Evolutionary conservation across 2,113 vertebrate species (phyloP), one percentile per base, ranked within the genome.

Genomic region (Paraplagusia blochii): DNA sequence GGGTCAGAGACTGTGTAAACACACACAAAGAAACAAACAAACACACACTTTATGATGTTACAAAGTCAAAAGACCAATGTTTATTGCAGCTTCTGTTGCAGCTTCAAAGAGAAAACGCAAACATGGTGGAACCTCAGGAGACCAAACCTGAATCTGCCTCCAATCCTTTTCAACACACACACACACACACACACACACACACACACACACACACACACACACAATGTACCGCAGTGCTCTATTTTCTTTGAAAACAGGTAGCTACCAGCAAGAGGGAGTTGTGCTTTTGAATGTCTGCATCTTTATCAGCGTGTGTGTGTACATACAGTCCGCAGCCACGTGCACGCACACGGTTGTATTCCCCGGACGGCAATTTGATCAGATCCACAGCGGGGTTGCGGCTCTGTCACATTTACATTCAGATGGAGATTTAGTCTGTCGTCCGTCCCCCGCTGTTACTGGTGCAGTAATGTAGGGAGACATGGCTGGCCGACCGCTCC

Each of bases 381-480:
- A 80, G 69, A 87, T 70, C 77, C 81, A 66, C 1, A 70, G 88
- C 33, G 44, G 90, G 64, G 91, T 94, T 7, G 89, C 94, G 45
- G 19, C 69, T 94, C 79, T 93, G 92, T 86, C 96, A 95, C 76
- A 88, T 87, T 88, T 85, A 83, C 79, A 88, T 87, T 87, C 82
- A 83, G 82, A 86, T 86, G 76, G 76, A 86, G 87, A 85, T 86
- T 85, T 83, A 76, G 83, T 84, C 81, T 82, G 84, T 86, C 72
- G 74, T 70, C 78, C 61, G 40, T 85, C 81, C 81, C 81, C 83
- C 74, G 83, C 87, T 85, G 81, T 80, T 85, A 76, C 82, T 76
- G 79, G 65, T 79, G 81, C 81, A 73, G 82, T 87, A 85, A 87
- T 86, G 81, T 83, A 79, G 76, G 77, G 66, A 84, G 77, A 86